These are phyloP conservation scores for Thripadectes ignobilis DNA, from an alignment of 2,797 vertebrate genomes.

Conservation along the genomic window DNA sequence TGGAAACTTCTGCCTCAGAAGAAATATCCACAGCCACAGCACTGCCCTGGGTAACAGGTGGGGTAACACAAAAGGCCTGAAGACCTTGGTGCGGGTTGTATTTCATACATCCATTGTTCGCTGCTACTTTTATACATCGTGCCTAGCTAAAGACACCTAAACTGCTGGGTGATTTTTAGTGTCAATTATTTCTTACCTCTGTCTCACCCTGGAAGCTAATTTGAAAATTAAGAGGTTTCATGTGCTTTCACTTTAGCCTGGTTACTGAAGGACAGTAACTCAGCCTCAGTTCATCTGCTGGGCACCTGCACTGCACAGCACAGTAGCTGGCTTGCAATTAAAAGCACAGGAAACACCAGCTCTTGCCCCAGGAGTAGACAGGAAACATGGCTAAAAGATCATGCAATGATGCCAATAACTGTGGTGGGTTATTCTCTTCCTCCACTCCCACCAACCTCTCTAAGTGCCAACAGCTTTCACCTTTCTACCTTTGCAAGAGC, in stretches of 20 bases:
- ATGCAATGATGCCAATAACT: not conserved
- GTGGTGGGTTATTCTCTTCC: not conserved
- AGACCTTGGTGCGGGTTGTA: not conserved
- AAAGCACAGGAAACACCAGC: not conserved
- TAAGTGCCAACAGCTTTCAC: not conserved
- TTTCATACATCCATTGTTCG: accelerated
- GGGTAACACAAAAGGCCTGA: not conserved
- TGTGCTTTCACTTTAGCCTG: not conserved
- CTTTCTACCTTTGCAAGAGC: not conserved
- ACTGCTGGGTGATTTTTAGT: not conserved
- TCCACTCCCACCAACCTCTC: not conserved
- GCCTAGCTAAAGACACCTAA: not conserved
- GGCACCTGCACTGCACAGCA: not conserved
- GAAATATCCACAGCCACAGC: not conserved
- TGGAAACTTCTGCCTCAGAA: not conserved
- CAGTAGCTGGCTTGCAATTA: not conserved
- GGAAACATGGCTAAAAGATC: not conserved
- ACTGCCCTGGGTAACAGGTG: not conserved
- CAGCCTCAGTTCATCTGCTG: not conserved
- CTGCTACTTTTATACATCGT: not conserved
- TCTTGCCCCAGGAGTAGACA: not conserved
- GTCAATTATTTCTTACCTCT: not conserved
- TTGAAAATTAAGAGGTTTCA: not conserved
- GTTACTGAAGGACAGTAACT: not conserved
- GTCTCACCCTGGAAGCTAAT: not conserved